A percentile compares a stretch with the other conserved stretches of the same genome.
phyloP scores from a whole-genome alignment of 37 sponge, comb jelly and placozoan species.

The Beroe ovata region DNA sequence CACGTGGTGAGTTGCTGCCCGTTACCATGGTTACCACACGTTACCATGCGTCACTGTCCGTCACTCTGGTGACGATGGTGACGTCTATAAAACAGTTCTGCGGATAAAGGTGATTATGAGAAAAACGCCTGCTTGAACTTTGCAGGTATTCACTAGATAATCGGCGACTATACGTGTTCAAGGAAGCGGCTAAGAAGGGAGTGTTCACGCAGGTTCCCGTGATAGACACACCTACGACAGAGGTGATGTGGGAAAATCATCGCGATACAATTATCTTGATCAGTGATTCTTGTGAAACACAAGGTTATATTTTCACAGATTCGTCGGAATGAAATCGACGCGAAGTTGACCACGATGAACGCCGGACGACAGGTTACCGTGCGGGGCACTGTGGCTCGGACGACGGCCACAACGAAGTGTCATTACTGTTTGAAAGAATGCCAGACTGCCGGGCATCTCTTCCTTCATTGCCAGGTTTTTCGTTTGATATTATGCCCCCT shows the following conservation, averaged over 20 bases:
- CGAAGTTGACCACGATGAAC: slow-evolving; percentile 62
- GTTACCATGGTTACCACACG: background rate
- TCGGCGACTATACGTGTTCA: slow-evolving; percentile 46
- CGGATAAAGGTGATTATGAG: too few species aligned
- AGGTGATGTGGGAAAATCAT: too few species aligned
- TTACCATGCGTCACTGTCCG: too few species aligned
- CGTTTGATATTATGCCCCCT: too few species aligned
- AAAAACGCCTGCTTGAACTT: too few species aligned
- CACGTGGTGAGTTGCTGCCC: slow-evolving; percentile 21
- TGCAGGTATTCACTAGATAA: slow-evolving; percentile 49
- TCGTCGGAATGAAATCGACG: background rate
- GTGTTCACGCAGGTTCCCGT: slow-evolving; percentile 31
- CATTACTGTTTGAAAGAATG: slow-evolving; percentile 48
- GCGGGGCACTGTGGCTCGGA: background rate
- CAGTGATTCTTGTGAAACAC: too few species aligned
- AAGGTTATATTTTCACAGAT: too few species aligned
- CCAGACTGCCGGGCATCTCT: slow-evolving; percentile 15
- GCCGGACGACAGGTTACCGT: slow-evolving; percentile 16
- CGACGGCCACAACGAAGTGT: slow-evolving; percentile 7
- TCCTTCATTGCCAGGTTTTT: slow-evolving; percentile 19
- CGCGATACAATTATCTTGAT: too few species aligned
- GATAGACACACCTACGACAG: background rate
- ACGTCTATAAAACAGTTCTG: too few species aligned
- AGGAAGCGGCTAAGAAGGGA: slow-evolving; percentile 58
- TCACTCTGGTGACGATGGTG: too few species aligned